phyloP scores from a whole-genome alignment of 1,140 invertebrate genomes.

The Hormaphis cornu region DNA sequence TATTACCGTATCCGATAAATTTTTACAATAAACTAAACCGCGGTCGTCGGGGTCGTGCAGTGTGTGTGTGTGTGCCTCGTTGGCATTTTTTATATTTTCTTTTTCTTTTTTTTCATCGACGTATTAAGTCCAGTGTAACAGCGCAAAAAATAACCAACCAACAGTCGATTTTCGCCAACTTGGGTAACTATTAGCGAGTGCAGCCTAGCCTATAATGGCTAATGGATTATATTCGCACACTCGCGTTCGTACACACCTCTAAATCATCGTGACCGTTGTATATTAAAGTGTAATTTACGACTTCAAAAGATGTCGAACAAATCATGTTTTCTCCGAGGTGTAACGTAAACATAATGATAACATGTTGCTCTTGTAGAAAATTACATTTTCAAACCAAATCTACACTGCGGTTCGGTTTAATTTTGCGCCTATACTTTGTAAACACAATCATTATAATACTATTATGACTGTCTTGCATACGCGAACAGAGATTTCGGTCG shows the following conservation, averaged over 20 bases:
- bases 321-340: not conserved
- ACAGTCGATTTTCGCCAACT: conserved; percentile 12
- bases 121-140: not conserved
- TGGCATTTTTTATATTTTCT: not conserved
- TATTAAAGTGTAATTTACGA: conserved; percentile 13
- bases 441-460: too few species aligned
- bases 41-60: too few species aligned
- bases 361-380: not conserved
- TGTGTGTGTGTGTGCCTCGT: not conserved
- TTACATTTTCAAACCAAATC: too few species aligned
- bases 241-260: too few species aligned
- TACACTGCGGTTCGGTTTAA: too few species aligned
- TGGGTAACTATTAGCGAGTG: not conserved
- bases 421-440: too few species aligned
- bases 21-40: not conserved
- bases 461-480: too few species aligned
- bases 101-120: not conserved
- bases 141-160: not conserved
- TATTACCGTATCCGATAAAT: not conserved
- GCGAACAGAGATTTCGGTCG: too few species aligned
- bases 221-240: conserved; percentile 14
- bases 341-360: not conserved
- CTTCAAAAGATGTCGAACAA: not conserved
- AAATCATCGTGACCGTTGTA: not conserved
- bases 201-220: too few species aligned